Base-by-base conservation (phyloP, 1,140 invertebrate species). In the Acromyrmex echinatior region DNA sequence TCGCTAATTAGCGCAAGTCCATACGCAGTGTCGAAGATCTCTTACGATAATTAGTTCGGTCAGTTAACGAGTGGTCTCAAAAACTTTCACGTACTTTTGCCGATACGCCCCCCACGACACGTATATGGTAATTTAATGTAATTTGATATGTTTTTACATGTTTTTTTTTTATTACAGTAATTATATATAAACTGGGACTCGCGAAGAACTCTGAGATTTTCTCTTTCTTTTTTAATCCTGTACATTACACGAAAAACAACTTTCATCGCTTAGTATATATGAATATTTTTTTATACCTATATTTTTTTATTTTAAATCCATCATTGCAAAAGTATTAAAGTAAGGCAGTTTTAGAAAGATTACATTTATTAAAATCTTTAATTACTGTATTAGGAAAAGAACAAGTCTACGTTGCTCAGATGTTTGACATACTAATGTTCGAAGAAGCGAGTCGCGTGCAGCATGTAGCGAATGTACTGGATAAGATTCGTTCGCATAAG, bases 41-140 rank as follows among this genome's bases (percentile, higher is more conserved):
- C 56, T 35, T 12, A 21, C 70, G 25, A 49, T 51, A 84, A 84
- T 84, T 84, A 76, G 28, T 16, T 39, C 56, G 25, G 25, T 76
- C 70, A 84, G 62, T 76, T 84, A 76, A 49, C 70, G 16, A 16
- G 21, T 51, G 58, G 80, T 56, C 56, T 82, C 73, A 62, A 84
- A 76, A 84, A 76, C 80, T 84, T 84, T 84, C 80, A 84, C 56
- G n/a, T 21, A 10, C 14, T 84, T n/a, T 60, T 35, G 39, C 79
- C 18, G 10, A 21, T 51, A 21, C 70, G n/a, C 18, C 28, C 39
- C 49, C 45, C 25, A 25, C 25, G 68, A 74, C 28, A 60, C 35
- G 49, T 62, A 62, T 28, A 51, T 21, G 31, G 31, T 49, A 62
- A 74, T 84, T 76, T 84, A 45, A 25, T 6, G 39, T 21, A 74